A percentile compares a stretch with the other conserved stretches of the same genome.
Evolutionary conservation across 2,113 vertebrate genomes (phyloP).

Genomic region (Pangasianodon hypophthalmus): DNA sequence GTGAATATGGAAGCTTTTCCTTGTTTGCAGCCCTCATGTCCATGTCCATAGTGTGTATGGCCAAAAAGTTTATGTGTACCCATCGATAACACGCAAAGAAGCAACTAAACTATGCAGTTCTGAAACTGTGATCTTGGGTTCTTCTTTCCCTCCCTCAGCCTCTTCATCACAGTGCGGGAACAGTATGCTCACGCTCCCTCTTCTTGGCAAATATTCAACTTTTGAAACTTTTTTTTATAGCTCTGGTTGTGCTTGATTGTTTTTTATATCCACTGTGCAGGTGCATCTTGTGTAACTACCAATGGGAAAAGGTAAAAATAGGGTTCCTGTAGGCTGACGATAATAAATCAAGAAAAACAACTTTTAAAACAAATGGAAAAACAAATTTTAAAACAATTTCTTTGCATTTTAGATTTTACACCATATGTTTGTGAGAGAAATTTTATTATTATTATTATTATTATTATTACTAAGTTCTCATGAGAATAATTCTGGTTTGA

Average conservation of each 20-base stretch:
- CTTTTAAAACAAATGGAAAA: background rate
- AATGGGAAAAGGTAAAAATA: slow-evolving; percentile 20
- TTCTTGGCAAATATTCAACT: slow-evolving; percentile 4
- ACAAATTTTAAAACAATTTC: background rate
- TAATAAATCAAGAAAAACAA: background rate
- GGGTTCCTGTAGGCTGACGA: background rate
- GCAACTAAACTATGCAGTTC: background rate
- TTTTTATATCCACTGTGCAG: background rate
- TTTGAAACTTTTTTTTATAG: background rate
- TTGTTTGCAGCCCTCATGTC: no score
- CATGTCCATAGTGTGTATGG: background rate
- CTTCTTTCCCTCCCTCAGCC: background rate
- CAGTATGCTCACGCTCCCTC: background rate
- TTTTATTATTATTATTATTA: no score
- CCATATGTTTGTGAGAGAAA: background rate
- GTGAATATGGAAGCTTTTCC: no score
- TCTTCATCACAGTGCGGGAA: background rate
- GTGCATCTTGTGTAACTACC: slow-evolving; percentile 21
- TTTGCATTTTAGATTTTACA: background rate
- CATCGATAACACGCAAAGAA: background rate
- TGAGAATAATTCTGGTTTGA: background rate
- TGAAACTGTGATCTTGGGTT: background rate
- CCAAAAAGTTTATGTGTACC: background rate
- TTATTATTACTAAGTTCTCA: background rate
- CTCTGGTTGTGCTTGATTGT: background rate